Conservation (phyloP, 2,888 invertebrate genomes). For the Melanchra persicariae region DNA sequence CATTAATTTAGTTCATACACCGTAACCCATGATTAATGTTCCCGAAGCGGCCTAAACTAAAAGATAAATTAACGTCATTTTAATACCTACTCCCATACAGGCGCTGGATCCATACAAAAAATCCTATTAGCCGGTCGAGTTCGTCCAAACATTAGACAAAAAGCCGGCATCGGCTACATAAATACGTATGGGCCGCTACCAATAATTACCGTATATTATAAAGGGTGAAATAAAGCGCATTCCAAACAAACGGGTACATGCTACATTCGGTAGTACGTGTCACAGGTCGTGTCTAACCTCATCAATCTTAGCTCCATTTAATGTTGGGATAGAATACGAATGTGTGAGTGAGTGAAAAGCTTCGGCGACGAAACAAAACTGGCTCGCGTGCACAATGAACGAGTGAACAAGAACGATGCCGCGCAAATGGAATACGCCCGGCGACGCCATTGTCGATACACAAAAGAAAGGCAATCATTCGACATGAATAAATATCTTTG, state of each 20-base stretch:
- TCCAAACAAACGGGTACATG: conserved; percentile 78
- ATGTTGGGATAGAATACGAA: conserved; percentile 82
- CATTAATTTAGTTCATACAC: conserved; percentile 73
- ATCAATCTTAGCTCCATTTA: conserved; percentile 89
- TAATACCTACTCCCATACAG: conserved; percentile 80
- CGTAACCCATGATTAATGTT: conserved; percentile 77
- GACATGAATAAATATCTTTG: conserved; percentile 91
- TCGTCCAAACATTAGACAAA: conserved; percentile 84
- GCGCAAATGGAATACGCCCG: conserved; percentile 87
- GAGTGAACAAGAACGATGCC: conserved; percentile 76
- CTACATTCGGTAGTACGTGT: conserved; percentile 89
- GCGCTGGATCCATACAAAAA: conserved; percentile 78
- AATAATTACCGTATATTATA: conserved; percentile 87
- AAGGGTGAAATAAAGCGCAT: conserved; percentile 87
- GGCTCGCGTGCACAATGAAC: conserved; percentile 86
- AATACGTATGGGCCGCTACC: conserved; percentile 77
- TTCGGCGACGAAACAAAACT: conserved; percentile 83
- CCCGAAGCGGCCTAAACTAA: conserved; percentile 73
- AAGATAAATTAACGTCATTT: conserved; percentile 84
- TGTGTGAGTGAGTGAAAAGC: conserved; percentile 74
- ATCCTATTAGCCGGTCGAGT: conserved; percentile 85
- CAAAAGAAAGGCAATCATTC: conserved; percentile 91
- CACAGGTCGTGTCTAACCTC: conserved; percentile 89
- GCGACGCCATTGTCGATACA: conserved; percentile 87
- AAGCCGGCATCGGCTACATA: conserved; percentile 79